These are phyloP conservation scores for Brachionus rubens DNA, from an alignment of 1,140 invertebrate species.

Conservation along the genomic window DNA sequence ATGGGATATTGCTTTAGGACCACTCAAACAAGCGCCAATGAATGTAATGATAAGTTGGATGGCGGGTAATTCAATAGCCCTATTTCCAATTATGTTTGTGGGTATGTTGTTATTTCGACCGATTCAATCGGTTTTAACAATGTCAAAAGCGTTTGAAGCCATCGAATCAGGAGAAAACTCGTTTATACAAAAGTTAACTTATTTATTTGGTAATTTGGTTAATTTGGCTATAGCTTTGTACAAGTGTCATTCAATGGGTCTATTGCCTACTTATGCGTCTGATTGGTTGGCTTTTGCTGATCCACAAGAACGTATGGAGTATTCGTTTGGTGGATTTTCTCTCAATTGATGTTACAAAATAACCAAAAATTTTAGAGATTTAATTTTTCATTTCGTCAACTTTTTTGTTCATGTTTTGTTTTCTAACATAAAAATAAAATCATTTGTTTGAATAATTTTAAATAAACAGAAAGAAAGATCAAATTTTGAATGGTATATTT, in stretches of 20 bases:
- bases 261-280: slow-evolving; percentile 91
- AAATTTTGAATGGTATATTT: no score
- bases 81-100: slow-evolving; percentile 99
- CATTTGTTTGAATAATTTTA: no score
- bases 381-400: no score
- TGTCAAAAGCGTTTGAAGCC: slow-evolving; percentile 53
- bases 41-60: slow-evolving; percentile 99
- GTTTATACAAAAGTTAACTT: slow-evolving; percentile 81
- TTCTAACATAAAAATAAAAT: no score
- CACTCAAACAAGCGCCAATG: slow-evolving; percentile 91
- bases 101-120: slow-evolving; percentile 94
- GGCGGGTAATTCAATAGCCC: slow-evolving; percentile 97
- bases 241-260: slow-evolving; percentile 97
- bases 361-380: no score
- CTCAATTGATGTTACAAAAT: not conserved
- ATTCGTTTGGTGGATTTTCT: slow-evolving; percentile 43
- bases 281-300: slow-evolving; percentile 74
- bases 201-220: slow-evolving; percentile 87
- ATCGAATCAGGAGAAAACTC: slow-evolving; percentile 72
- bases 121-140: slow-evolving; percentile 85
- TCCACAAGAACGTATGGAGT: slow-evolving; percentile 41
- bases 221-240: slow-evolving; percentile 89
- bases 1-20: slow-evolving; percentile 93
- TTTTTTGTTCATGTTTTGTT: no score
- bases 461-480: no score